phyloP scores from a whole-genome alignment of 35 echinoderm and acorn worm genomes.

The Lytechinus variegatus region DNA sequence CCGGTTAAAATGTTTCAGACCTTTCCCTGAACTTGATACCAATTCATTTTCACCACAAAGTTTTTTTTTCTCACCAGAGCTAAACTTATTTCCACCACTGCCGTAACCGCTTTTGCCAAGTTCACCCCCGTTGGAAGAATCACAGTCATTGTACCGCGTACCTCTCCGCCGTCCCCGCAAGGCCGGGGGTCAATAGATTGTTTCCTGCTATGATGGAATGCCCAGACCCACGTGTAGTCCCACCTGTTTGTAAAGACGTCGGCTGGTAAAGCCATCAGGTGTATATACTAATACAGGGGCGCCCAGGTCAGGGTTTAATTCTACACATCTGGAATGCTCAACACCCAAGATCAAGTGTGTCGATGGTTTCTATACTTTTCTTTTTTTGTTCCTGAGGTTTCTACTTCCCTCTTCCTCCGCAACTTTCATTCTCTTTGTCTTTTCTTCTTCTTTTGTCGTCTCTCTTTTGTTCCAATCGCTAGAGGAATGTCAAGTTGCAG shows the following conservation, averaged over 20 bases:
- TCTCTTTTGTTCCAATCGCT: not conserved
- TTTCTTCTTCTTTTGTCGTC: conserved; percentile 8
- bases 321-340: not conserved
- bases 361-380: not conserved
- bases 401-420: not conserved
- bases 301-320: not conserved
- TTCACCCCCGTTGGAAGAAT: not conserved
- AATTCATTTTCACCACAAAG: not conserved
- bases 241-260: not conserved
- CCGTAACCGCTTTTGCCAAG: not conserved
- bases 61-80: not conserved
- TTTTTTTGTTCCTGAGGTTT: not conserved
- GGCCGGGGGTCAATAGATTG: conserved; percentile 7
- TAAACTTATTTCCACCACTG: not conserved
- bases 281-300: not conserved
- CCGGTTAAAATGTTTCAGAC: not conserved
- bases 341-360: not conserved
- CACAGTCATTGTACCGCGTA: not conserved
- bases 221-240: not conserved
- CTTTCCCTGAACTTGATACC: not conserved
- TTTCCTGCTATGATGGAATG: not conserved
- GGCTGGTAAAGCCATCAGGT: not conserved
- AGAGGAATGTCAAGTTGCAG: not conserved
- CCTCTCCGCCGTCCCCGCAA: not conserved
- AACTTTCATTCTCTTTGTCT: not conserved